These are phyloP conservation scores for Sciurus niger DNA, from an alignment of 2,113 vertebrate genomes.

Conservation along the genomic window DNA sequence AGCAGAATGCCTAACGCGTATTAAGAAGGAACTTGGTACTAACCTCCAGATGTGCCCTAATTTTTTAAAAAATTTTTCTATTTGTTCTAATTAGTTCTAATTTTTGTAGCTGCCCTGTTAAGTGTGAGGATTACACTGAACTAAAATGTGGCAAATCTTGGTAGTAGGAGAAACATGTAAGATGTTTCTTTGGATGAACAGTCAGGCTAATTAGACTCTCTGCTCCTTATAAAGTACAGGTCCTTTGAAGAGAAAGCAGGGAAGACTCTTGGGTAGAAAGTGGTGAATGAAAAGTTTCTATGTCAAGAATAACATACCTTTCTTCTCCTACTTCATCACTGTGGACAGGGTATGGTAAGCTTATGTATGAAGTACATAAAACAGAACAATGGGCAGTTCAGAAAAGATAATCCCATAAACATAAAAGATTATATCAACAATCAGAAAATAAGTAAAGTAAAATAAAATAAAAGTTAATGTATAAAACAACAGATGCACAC, in stretches of 20 bases:
- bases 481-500: neutral
- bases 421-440: neutral
- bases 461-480: neutral
- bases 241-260: neutral
- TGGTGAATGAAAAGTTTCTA: neutral
- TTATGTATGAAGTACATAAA: neutral
- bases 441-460: neutral
- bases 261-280: rapidly evolving
- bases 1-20: neutral
- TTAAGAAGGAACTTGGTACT: neutral
- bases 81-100: neutral
- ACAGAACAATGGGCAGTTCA: neutral
- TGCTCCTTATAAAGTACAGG: rapidly evolving
- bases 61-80: neutral
- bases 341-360: neutral
- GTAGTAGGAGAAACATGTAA: neutral
- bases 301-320: neutral
- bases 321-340: rapidly evolving
- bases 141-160: neutral
- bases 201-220: neutral
- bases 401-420: neutral
- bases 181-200: neutral
- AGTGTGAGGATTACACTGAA: neutral
- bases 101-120: neutral
- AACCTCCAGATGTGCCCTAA: neutral